phyloP scores from a whole-genome alignment of 2,888 invertebrate genomes.

The Cinara cedri region DNA sequence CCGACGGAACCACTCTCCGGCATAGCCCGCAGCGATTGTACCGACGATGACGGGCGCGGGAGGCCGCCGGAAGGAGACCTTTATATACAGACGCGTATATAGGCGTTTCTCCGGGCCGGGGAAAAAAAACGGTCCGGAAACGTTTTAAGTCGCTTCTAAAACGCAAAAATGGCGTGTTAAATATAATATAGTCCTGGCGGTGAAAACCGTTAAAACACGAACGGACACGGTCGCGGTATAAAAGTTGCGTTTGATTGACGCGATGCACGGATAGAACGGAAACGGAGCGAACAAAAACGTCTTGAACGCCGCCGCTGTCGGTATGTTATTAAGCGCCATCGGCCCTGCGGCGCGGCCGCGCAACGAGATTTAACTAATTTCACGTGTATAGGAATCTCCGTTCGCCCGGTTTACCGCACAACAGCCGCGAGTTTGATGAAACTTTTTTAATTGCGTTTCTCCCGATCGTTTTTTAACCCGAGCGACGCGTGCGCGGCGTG shows the following conservation, averaged over 20 bases:
- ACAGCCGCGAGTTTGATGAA: background rate
- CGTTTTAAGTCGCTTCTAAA: conserved; percentile 30
- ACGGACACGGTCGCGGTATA: background rate
- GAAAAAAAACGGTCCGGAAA: conserved; percentile 31
- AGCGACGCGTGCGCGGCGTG: background rate
- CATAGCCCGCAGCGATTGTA: background rate
- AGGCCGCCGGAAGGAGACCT: no score
- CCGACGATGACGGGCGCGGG: background rate
- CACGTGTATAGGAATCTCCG: background rate
- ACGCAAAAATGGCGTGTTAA: conserved; percentile 40
- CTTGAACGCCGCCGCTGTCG: conserved; percentile 6
- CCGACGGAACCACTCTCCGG: background rate
- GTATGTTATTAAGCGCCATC: conserved; percentile 11
- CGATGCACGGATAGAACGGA: conserved; percentile 17
- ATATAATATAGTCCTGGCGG: conserved; percentile 10
- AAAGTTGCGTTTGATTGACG: conserved; percentile 50
- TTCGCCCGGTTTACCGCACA: background rate
- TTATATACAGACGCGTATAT: background rate
- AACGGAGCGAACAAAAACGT: conserved; percentile 43
- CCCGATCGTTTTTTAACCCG: conserved; percentile 4
- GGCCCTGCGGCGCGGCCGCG: conserved; percentile 13
- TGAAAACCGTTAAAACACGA: background rate
- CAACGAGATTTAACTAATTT: conserved; percentile 48
- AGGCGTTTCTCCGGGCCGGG: conserved; percentile 39
- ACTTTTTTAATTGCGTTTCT: conserved; percentile 49